Conservation (phyloP, 2,888 invertebrate genomes). For the Pycnomerus fuliginosus region DNA sequence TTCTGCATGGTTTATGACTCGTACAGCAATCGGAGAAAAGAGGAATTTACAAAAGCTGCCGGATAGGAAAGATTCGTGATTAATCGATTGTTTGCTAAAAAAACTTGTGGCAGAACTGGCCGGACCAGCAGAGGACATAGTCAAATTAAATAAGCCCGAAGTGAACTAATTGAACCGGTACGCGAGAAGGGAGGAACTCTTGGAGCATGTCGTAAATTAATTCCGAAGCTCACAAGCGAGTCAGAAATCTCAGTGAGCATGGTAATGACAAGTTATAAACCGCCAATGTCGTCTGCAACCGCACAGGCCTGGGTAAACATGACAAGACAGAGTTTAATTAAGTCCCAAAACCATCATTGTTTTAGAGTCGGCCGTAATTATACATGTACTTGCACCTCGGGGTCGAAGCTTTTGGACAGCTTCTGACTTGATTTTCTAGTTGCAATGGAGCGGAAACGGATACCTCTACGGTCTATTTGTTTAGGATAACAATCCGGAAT, state of each 20-base stretch:
- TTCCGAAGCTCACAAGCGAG: conserved; percentile 38
- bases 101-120: background rate
- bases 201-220: conserved; percentile 44
- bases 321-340: conserved; percentile 54
- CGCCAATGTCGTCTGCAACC: conserved; percentile 47
- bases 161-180: conserved; percentile 39
- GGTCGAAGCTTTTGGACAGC: conserved; percentile 14
- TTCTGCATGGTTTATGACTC: conserved; percentile 32
- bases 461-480: conserved; percentile 12
- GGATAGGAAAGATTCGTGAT: no score
- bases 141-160: conserved; percentile 30
- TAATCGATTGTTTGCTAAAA: no score
- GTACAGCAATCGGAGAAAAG: conserved; percentile 27
- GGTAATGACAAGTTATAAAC: conserved; percentile 53
- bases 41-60: no score
- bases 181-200: conserved; percentile 39
- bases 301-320: conserved; percentile 50
- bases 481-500: background rate
- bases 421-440: background rate
- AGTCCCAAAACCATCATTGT: conserved; percentile 52
- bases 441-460: conserved; percentile 18
- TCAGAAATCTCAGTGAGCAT: conserved; percentile 48
- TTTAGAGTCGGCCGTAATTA: conserved; percentile 46
- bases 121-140: conserved; percentile 11
- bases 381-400: conserved; percentile 41